A percentile compares a stretch with the other conserved stretches of the same genome.
Evolutionary conservation across 1,140 invertebrate genomes (phyloP).

Genomic region (Micrasema minimum): DNA sequence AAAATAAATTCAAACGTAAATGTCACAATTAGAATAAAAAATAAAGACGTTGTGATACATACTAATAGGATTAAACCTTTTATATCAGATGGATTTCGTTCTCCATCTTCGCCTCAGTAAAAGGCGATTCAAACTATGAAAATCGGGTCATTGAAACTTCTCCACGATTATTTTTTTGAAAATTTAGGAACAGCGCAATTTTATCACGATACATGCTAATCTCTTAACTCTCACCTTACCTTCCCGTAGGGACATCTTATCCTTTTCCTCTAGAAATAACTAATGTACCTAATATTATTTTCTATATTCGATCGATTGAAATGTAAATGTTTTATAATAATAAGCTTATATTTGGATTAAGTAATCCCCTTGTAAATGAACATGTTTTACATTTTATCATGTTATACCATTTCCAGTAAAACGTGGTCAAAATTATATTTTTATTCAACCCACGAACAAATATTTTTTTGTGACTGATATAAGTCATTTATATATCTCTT

Average conservation of each 20-base stretch:
- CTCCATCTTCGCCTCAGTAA: neutral
- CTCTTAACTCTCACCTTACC: neutral
- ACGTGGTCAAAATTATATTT: neutral
- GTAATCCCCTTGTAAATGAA: neutral
- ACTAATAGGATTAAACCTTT: conserved; percentile 1
- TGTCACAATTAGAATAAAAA: neutral
- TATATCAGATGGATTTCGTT: neutral
- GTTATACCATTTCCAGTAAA: neutral
- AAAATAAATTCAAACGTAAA: neutral
- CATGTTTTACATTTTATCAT: neutral
- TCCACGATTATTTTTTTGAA: neutral
- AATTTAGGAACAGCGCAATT: neutral
- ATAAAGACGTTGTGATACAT: neutral
- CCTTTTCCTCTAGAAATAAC: neutral
- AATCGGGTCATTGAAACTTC: neutral
- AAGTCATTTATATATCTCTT: neutral
- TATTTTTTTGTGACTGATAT: neutral
- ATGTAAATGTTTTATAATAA: neutral
- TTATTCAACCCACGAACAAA: neutral
- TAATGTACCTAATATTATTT: neutral
- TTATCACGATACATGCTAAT: neutral
- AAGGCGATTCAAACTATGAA: neutral
- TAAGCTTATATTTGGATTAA: neutral
- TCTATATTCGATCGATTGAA: neutral
- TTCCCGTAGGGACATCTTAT: neutral